Evolutionary conservation across 2,113 vertebrate genomes (phyloP).

Genomic region (Cryptomyrus ogoouensis): DNA sequence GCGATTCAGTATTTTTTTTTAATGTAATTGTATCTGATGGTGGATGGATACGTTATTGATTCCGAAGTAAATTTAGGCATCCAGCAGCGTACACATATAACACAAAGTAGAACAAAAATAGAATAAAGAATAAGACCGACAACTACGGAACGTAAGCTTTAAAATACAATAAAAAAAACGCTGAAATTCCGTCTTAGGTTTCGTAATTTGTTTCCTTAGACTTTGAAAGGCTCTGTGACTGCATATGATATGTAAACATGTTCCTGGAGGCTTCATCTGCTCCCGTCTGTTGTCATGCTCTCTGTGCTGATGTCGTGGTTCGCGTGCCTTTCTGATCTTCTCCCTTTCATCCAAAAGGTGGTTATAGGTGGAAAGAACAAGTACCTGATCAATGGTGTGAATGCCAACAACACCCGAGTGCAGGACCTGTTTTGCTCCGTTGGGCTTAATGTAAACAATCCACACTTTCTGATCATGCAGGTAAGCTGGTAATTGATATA

Average conservation of each 20-base stretch:
- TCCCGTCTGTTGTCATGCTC: not conserved
- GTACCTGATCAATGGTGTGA: constrained; percentile 89
- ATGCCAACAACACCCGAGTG: constrained; percentile 75
- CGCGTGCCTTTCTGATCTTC: not conserved
- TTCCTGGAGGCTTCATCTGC: not conserved
- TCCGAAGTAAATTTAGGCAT: too few species aligned
- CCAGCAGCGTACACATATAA: too few species aligned
- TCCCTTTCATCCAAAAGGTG: constrained; percentile 51
- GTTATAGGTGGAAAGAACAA: constrained; percentile 85
- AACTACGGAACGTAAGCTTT: not conserved
- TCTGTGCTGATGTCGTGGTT: not conserved
- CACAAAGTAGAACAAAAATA: too few species aligned
- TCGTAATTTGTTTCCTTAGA: not conserved
- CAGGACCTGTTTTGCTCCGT: constrained; percentile 92
- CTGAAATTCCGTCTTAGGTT: not conserved
- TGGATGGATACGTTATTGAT: not conserved
- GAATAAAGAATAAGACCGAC: not conserved
- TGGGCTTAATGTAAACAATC: constrained; percentile 96
- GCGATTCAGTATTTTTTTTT: too few species aligned
- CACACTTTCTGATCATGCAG: constrained; percentile 99
- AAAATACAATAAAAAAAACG: not conserved
- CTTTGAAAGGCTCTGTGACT: not conserved
- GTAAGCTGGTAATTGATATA: constrained; percentile 46
- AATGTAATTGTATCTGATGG: too few species aligned
- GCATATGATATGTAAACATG: not conserved